These are phyloP conservation scores for Patella pellucida DNA, from an alignment of 2,888 invertebrate species.

Conservation along the genomic window DNA sequence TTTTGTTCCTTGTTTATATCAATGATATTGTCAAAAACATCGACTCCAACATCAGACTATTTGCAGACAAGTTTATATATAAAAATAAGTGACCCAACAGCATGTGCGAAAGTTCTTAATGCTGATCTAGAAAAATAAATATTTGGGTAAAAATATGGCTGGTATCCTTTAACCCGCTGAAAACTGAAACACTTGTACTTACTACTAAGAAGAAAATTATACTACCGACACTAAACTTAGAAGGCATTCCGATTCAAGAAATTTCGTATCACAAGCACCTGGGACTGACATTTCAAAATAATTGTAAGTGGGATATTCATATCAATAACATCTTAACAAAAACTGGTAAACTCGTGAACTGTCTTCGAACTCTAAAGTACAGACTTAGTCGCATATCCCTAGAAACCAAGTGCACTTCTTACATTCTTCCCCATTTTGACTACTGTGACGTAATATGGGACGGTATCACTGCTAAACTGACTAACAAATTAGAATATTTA, in stretches of 20 bases:
- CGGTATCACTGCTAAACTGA: neutral
- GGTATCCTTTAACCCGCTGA: slow-evolving; percentile 1
- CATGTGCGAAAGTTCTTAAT: neutral
- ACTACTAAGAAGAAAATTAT: neutral
- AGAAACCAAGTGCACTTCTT: neutral
- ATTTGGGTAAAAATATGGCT: slow-evolving; percentile 3
- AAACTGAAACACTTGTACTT: slow-evolving; percentile 1
- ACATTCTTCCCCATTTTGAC: slow-evolving; percentile 5
- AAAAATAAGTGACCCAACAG: neutral
- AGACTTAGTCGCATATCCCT: neutral
- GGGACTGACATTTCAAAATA: neutral
- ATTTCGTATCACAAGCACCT: neutral
- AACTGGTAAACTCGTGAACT: slow-evolving; percentile 1
- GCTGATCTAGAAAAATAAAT: neutral
- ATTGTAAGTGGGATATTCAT: neutral
- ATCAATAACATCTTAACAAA: neutral
- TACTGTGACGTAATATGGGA: slow-evolving; percentile 2
- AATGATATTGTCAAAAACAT: slow-evolving; percentile 7
- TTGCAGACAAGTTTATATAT: neutral
- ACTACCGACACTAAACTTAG: slow-evolving; percentile 2
- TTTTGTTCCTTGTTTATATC: neutral
- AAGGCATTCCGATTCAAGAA: neutral
- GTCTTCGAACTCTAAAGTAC: neutral
- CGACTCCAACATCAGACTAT: too few relatives aligned
- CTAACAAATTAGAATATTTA: neutral